Percentiles rank a stretch among this genome's conserved stretches.
phyloP scores from a whole-genome alignment of 2,888 invertebrate species.

The Cancer borealis region DNA sequence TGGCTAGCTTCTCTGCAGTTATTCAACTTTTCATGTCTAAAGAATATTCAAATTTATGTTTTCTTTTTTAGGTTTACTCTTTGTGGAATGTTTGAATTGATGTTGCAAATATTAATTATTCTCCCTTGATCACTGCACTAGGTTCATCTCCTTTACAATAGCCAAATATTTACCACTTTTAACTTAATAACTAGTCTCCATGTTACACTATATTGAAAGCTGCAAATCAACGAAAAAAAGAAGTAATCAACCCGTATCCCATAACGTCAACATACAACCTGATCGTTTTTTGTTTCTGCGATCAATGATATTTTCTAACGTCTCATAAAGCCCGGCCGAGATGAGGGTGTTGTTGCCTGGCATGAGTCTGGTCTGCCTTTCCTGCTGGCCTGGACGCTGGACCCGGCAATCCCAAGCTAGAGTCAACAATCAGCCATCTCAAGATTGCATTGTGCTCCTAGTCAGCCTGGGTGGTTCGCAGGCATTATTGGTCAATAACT shows the following conservation, averaged over 20 bases:
- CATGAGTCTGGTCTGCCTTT: background rate
- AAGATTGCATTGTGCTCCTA: slow-evolving; percentile 15
- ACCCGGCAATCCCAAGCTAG: background rate
- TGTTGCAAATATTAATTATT: background rate
- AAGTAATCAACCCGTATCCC: background rate
- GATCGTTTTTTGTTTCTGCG: background rate
- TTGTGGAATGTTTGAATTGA: background rate
- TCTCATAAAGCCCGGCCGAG: background rate
- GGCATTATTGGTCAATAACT: slow-evolving; percentile 38
- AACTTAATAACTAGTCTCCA: background rate
- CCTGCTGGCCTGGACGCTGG: background rate
- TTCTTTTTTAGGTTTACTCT: background rate
- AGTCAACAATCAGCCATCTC: background rate
- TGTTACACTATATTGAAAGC: background rate
- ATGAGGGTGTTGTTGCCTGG: background rate
- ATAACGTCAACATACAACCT: background rate
- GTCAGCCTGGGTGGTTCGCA: slow-evolving; percentile 22
- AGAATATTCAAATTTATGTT: background rate
- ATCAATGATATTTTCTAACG: background rate
- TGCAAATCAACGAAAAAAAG: background rate
- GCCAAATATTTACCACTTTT: background rate
- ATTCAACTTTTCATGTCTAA: background rate
- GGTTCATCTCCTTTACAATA: background rate
- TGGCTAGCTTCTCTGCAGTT: background rate
- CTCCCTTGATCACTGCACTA: background rate